phyloP scores from a whole-genome alignment of 2,797 vertebrate genomes.

The Apogon hyalosoma region DNA sequence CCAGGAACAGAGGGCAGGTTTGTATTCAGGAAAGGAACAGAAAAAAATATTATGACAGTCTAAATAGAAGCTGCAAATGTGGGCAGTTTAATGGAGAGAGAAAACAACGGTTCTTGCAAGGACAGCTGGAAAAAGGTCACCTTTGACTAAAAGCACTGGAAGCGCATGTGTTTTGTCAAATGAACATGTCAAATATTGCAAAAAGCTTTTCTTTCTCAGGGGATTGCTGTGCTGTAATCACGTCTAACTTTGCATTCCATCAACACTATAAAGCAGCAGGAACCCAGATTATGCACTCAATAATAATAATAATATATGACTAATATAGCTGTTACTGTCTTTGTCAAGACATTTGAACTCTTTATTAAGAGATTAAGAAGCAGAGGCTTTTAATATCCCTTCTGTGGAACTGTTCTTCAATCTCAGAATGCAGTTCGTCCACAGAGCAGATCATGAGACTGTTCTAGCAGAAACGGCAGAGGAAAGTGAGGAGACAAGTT shows the following conservation, averaged over 20 bases:
- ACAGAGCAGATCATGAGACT: too few species aligned
- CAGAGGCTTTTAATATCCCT: background rate
- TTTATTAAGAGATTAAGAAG: conserved; percentile 10
- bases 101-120: conserved; percentile 38
- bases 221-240: conserved; percentile 20
- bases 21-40: conserved; percentile 9
- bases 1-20: background rate
- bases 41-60: conserved; percentile 4
- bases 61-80: conserved; percentile 21
- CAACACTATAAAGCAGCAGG: conserved; percentile 18
- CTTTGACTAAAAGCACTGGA: conserved; percentile 45
- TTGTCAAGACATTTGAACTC: conserved; percentile 4
- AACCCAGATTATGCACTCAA: background rate
- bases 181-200: conserved; percentile 43
- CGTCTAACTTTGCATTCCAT: conserved; percentile 47
- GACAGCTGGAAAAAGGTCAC: conserved; percentile 53
- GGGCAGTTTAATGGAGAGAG: conserved; percentile 26
- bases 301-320: background rate
- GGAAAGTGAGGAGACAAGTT: background rate
- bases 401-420: background rate
- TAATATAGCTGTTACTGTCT: background rate
- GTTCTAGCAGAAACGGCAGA: conserved; percentile 4
- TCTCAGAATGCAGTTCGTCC: too few species aligned
- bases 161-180: conserved; percentile 34
- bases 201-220: conserved; percentile 23